Conservation (phyloP, 1,140 invertebrate genomes). For the Paramacrobiotus metropolitanus region DNA sequence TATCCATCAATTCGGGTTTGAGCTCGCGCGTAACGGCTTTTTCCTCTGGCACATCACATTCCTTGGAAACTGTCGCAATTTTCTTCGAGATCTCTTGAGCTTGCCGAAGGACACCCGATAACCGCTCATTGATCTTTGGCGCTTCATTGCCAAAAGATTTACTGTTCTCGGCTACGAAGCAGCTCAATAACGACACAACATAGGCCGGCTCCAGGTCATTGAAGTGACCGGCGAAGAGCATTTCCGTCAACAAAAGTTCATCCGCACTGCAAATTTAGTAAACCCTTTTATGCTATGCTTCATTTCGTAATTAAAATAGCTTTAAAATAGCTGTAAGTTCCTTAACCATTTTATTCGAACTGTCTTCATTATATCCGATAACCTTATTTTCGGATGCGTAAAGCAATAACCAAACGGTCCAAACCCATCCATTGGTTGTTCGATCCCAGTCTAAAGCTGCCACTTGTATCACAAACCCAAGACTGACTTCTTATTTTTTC, state of each 20-base stretch:
- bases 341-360: too few species aligned
- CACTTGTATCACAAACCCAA: too few species aligned
- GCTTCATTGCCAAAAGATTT: conserved; percentile 65
- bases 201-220: conserved; percentile 58
- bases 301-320: background rate
- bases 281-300: conserved; percentile 8
- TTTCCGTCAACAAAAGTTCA: conserved; percentile 88
- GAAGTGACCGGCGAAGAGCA: conserved; percentile 92
- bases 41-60: conserved; percentile 73
- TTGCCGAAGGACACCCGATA: conserved; percentile 57
- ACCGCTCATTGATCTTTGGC: conserved; percentile 57
- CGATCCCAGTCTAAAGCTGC: too few species aligned
- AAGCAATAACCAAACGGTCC: too few species aligned
- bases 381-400: too few species aligned
- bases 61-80: conserved; percentile 53
- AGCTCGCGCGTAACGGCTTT: conserved; percentile 76
- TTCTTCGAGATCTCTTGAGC: conserved; percentile 55
- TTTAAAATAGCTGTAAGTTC: too few species aligned
- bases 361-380: too few species aligned
- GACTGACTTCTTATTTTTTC: too few species aligned
- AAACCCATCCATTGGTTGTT: too few species aligned
- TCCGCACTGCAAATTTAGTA: conserved; percentile 68
- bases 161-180: conserved; percentile 67
- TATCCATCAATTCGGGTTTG: conserved; percentile 84
- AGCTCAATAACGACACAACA: conserved; percentile 65